Percentiles rank a stretch among this genome's conserved stretches.
phyloP scores from a whole-genome alignment of 2,113 vertebrate species.

The Ovis aries region DNA sequence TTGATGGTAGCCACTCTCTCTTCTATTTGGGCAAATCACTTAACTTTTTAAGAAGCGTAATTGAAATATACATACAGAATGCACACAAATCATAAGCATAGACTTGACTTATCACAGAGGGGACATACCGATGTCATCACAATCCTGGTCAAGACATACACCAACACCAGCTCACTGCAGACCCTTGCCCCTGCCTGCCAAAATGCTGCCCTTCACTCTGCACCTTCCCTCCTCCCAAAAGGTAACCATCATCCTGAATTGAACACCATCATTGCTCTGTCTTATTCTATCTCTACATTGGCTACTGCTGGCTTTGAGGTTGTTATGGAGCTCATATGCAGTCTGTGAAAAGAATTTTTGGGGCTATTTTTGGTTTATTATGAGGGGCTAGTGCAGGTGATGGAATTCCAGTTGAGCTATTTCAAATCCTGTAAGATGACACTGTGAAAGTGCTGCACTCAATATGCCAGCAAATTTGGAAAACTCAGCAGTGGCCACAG shows the following conservation, averaged over 20 bases:
- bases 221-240: not conserved
- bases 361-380: not conserved
- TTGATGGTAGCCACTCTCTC: not conserved
- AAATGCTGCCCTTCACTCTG: fast-evolving
- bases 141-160: not conserved
- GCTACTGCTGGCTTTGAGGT: not conserved
- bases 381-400: not conserved
- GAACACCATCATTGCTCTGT: not conserved
- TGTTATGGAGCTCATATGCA: not conserved
- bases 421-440: too few relatives aligned
- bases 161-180: too few relatives aligned
- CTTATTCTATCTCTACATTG: not conserved
- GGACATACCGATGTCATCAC: not conserved
- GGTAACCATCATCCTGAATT: not conserved
- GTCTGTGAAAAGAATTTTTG: not conserved
- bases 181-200: not conserved
- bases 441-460: too few relatives aligned
- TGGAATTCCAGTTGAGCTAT: too few relatives aligned
- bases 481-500: too few relatives aligned
- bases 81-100: not conserved
- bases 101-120: not conserved
- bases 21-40: not conserved
- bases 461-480: too few relatives aligned
- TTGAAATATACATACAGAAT: not conserved
- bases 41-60: not conserved